Conservation (phyloP, 2,113 vertebrate genomes). For the Rostratula benghalensis region DNA sequence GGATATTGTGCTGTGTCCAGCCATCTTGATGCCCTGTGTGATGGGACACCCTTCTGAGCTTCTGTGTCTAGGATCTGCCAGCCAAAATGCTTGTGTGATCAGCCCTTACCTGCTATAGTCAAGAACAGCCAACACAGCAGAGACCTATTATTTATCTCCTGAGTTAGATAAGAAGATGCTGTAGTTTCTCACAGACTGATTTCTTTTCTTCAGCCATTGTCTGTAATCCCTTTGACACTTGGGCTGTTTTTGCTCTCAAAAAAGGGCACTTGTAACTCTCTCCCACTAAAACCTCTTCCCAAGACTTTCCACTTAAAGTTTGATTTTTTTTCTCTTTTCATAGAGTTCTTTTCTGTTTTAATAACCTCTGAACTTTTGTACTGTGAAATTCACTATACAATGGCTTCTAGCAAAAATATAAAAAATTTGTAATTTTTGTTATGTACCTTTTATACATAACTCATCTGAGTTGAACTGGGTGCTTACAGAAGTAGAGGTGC, state of each 20-base stretch:
- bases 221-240: neutral
- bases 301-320: neutral
- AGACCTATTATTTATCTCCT: neutral
- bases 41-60: neutral
- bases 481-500: neutral
- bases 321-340: neutral
- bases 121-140: neutral
- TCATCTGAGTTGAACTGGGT: neutral
- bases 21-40: accelerated
- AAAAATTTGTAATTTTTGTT: neutral
- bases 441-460: neutral
- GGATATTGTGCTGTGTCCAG: neutral
- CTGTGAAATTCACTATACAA: neutral
- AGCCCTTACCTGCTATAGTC: neutral
- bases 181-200: neutral
- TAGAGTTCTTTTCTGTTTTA: neutral
- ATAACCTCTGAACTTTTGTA: neutral
- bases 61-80: neutral
- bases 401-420: neutral
- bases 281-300: neutral
- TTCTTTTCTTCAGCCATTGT: neutral
- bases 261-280: neutral
- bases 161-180: neutral
- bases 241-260: neutral
- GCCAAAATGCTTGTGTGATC: neutral